Evolutionary conservation across 2,113 vertebrate species (phyloP).

Genomic region (Protobothrops flavoviridis): DNA sequence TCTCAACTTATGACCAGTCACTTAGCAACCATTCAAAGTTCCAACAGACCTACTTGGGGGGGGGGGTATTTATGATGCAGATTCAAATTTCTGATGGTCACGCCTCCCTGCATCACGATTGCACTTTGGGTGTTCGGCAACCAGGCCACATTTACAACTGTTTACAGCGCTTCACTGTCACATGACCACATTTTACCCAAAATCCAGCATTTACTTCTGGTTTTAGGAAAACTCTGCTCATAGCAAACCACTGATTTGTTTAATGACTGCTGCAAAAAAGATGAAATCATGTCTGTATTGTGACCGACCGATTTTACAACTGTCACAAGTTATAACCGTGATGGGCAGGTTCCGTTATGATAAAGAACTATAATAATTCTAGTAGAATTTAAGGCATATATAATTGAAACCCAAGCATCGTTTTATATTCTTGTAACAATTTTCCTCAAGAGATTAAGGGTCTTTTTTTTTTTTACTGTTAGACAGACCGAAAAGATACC

Average conservation of each 20-base stretch:
- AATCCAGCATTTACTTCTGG: too few relatives aligned
- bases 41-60: too few relatives aligned
- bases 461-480: not conserved
- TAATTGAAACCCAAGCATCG: not conserved
- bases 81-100: too few relatives aligned
- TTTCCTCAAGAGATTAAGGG: not conserved
- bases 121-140: too few relatives aligned
- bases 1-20: too few relatives aligned
- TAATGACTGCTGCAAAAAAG: not conserved
- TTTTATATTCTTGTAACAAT: not conserved
- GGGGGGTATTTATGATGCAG: too few relatives aligned
- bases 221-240: not conserved
- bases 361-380: too few relatives aligned
- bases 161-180: too few relatives aligned
- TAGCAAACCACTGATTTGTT: not conserved
- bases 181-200: too few relatives aligned
- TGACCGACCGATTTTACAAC: not conserved
- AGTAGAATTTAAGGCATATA: not conserved
- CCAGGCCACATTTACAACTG: too few relatives aligned
- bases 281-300: not conserved
- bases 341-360: not conserved
- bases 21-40: too few relatives aligned
- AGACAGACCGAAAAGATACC: not conserved
- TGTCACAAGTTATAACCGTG: not conserved
- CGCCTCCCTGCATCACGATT: too few relatives aligned